A percentile compares a stretch with the other conserved stretches of the same genome.
Evolutionary conservation across 2,888 invertebrate species (phyloP).

Genomic region (Julus scanicus): DNA sequence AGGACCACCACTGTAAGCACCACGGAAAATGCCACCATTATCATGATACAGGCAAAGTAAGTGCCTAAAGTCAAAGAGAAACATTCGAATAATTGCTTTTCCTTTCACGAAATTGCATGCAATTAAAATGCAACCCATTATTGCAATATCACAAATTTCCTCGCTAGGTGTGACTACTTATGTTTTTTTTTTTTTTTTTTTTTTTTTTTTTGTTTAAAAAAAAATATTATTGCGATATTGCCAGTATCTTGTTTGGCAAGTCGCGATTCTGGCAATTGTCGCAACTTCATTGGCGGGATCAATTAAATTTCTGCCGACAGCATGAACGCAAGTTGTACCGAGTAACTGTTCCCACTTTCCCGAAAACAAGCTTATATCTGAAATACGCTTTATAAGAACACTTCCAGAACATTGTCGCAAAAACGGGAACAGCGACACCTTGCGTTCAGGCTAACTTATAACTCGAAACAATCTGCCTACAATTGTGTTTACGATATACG

Average conservation of each 20-base stretch:
- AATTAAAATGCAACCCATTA: not conserved
- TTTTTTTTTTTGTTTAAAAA: too few relatives aligned
- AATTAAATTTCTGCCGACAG: not conserved
- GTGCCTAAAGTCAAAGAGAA: conserved; percentile 76
- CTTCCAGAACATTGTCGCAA: too few relatives aligned
- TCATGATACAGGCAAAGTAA: conserved; percentile 99
- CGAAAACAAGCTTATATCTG: too few relatives aligned
- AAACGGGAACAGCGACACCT: too few relatives aligned
- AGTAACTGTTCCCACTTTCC: too few relatives aligned
- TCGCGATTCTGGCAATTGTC: conserved; percentile 2
- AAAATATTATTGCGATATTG: not conserved
- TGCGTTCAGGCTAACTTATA: not conserved
- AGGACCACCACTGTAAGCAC: conserved; percentile 97
- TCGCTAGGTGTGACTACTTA: not conserved
- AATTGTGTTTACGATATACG: not conserved
- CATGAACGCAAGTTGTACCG: not conserved
- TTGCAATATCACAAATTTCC: conserved; percentile 20
- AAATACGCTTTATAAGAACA: too few relatives aligned
- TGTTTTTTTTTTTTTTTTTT: too few relatives aligned
- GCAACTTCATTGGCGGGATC: conserved; percentile 32
- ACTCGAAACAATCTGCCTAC: not conserved
- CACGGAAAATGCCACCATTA: conserved; percentile 98
- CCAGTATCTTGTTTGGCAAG: not conserved
- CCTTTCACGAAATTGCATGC: not conserved
- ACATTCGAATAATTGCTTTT: not conserved